Evolutionary conservation across 37 sponge, comb jelly and placozoan genomes (phyloP), one percentile per base, ranked within the genome.

Genomic region (Hormiphora californensis): DNA sequence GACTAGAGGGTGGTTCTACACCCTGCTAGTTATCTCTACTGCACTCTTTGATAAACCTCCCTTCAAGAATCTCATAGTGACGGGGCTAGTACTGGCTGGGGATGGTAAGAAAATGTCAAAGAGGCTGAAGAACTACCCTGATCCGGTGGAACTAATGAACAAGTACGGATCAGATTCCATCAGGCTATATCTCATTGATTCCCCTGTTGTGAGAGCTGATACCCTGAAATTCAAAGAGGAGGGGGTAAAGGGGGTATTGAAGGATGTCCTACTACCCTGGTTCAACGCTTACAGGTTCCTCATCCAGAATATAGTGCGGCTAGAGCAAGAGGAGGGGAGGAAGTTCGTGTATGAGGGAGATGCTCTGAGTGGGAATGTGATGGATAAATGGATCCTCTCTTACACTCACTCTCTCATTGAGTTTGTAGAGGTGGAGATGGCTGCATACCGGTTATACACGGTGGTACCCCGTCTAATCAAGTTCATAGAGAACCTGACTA

Each of bases 1-100:
- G 92, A 97, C 98, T 9, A 62, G 98, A 36, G 98, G 98, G 62
- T 97, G 98, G 98, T 98, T 98, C 89, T 98, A 98, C 91, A 96
- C 97, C 17, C 92, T 98, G 9, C 90, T 98, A 69, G 99, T 98
- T 39, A 90, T 98, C 67, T 91, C 94, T 68, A 94, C 95, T 15
- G 92, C 92, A 12, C 89, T 97, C 36, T 97, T 94, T 68, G 91
- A 92, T 40, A 92, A 94, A 54, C 95, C 98, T 28, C 98, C 98
- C 0, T 97, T 69, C 90, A 97, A 94, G 90, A 97, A 97, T 87
- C 92, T 97, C 73, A 93, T 97, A 25, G 93, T 97, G 27, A 97
- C 94, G 54, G 98, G 98, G 12, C 90, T 97, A 27, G 95, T 97
- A 36, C 88, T 92, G 33, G 98, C 98, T 23, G 86, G 92, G 22